Evolutionary conservation across 2,113 vertebrate genomes (phyloP), one percentile per base, ranked within the genome.

Genomic region (Crotalus helleri): DNA sequence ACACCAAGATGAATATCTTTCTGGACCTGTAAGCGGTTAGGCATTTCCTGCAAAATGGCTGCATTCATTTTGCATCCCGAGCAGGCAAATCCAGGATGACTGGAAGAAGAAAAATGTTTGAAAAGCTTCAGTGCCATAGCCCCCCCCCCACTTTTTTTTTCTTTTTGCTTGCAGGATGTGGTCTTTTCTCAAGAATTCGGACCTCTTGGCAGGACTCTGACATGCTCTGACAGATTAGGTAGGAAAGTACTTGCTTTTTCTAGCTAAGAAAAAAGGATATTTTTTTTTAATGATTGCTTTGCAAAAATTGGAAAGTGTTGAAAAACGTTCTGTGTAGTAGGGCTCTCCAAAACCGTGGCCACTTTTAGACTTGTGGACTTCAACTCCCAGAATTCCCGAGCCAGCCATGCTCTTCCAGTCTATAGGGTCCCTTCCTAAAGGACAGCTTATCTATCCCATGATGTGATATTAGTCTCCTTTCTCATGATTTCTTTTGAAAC

Each of bases 21-120:
- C 94, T 93, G 87, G 93, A 94, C 96, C 95, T 91, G 95, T 96
- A 95, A 96, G 95, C 92, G 81, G 93, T 59, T 94, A 95, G 96
- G 94, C 96, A 96, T 96, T 97, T 97, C 96, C 97, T 96, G 96
- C 13, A 94, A 93, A 94, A 64, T 0, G 55, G 92, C 95, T 93
- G 95, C 94, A 0, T 93, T 95, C 91, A 94, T 92, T 17, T 89
- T 26, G 90, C 0, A 0, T 94, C 95, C 54, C 96, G 95, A 95
- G 93, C 93, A 95, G 69, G 90, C 91, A 91, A 90, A 96, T 92
- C 93, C 91, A 49, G 90, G 94, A 29, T n/a, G 15, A 69, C 59
- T 69, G 8, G n/a, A 54, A 61, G 59, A 53, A 74, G 46, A 69
- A n/a, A 5, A 54, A 53, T 33, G 21, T 51, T 4, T 12, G 44